phyloP scores from a whole-genome alignment of 2,113 vertebrate genomes.

The Notothenia coriiceps region DNA sequence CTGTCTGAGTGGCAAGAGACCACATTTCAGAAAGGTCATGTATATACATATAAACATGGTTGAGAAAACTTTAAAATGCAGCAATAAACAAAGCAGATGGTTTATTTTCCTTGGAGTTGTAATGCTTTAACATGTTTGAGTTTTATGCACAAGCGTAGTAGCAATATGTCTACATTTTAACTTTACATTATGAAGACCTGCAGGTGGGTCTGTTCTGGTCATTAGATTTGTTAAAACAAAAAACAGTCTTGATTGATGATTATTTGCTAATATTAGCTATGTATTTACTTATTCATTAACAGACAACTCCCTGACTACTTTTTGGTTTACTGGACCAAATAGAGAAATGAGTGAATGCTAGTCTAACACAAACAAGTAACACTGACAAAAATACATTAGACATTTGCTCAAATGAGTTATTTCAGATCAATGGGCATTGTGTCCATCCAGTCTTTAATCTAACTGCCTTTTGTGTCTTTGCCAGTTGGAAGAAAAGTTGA shows the following conservation, averaged over 20 bases:
- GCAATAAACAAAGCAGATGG: not conserved
- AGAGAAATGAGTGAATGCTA: not conserved
- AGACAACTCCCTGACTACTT: not conserved
- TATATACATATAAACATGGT: not conserved
- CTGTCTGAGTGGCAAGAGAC: conserved; percentile 62
- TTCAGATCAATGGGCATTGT: not conserved
- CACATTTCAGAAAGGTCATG: not conserved
- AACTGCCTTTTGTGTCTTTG: not conserved
- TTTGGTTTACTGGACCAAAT: not conserved
- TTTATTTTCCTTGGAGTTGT: not conserved
- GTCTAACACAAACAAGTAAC: conserved; percentile 1
- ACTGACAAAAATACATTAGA: not conserved
- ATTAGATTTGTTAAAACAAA: not conserved
- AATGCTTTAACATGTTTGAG: not conserved
- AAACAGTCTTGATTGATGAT: not conserved
- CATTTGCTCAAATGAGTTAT: not conserved
- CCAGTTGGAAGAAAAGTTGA: not conserved
- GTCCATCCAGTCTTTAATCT: not conserved
- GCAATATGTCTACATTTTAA: not conserved
- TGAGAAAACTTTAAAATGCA: not conserved
- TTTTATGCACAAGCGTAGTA: not conserved
- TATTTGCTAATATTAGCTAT: not conserved
- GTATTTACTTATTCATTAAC: not conserved
- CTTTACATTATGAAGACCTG: not conserved
- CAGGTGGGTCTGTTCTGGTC: not conserved